Conservation (phyloP, 1,140 invertebrate species). For the Apolygus lucorum region DNA sequence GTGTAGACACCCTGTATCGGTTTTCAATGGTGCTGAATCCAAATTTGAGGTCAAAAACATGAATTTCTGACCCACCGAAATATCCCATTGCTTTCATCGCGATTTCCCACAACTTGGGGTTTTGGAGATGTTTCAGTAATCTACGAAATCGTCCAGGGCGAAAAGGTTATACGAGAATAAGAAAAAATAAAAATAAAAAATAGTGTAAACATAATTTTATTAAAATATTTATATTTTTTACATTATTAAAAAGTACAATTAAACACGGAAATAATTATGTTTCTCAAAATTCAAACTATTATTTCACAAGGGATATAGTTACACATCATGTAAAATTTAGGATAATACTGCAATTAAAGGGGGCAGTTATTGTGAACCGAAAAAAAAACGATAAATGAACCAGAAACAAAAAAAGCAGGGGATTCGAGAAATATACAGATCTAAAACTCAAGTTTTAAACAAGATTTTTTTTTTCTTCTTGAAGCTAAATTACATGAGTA, state of each 20-base stretch:
- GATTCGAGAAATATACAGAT: constrained; percentile 18
- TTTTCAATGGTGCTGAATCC: too few species aligned
- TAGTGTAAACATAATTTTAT: constrained; percentile 11
- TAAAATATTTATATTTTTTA: constrained; percentile 12
- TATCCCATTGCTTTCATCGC: too few species aligned
- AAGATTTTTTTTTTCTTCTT: constrained; percentile 7
- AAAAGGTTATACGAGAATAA: too few species aligned
- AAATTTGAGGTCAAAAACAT: too few species aligned
- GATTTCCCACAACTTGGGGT: too few species aligned
- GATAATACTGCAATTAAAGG: constrained; percentile 26
- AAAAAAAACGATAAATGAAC: not conserved
- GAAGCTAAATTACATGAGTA: constrained; percentile 23
- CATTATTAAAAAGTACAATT: constrained; percentile 27
- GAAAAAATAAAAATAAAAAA: not conserved
- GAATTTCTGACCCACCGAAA: too few species aligned
- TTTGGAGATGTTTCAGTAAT: too few species aligned
- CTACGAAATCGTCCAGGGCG: too few species aligned
- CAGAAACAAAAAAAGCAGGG: not conserved
- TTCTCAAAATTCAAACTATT: constrained; percentile 1
- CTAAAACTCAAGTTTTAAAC: constrained; percentile 23
- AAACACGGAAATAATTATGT: constrained; percentile 16
- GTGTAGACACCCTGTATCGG: too few species aligned
- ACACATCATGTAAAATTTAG: constrained; percentile 17
- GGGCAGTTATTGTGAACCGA: constrained; percentile 12
- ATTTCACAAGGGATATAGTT: constrained; percentile 7